Conservation (phyloP, 2,797 vertebrate species). For the Glyptemys insculpta region DNA sequence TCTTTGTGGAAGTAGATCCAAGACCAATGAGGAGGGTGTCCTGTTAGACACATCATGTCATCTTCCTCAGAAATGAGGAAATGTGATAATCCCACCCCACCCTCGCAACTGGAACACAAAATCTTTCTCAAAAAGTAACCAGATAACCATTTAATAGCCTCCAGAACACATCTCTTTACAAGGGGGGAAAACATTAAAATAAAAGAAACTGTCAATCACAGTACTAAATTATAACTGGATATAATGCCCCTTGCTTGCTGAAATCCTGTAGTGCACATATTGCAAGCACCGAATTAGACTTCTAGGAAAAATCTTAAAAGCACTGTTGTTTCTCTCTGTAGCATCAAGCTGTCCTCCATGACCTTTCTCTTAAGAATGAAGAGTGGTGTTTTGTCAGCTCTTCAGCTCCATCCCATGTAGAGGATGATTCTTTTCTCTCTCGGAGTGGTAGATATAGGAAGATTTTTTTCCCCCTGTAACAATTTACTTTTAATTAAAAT, state of each 20-base stretch:
- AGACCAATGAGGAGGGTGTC: fast-evolving
- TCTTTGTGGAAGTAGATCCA: neutral
- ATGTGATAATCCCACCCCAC: fast-evolving
- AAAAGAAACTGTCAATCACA: neutral
- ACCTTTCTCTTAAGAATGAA: neutral
- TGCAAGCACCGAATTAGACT: fast-evolving
- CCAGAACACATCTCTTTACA: neutral
- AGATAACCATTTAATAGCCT: neutral
- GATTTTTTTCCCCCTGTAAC: neutral
- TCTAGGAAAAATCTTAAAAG: neutral
- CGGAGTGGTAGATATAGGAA: neutral
- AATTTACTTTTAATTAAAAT: slow-evolving; percentile 34
- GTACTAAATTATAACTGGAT: neutral
- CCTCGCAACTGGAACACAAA: neutral
- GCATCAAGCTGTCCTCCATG: neutral
- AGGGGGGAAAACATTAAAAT: neutral
- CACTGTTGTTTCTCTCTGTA: neutral
- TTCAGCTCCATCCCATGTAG: neutral
- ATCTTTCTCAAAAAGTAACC: neutral
- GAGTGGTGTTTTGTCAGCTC: neutral
- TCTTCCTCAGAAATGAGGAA: neutral
- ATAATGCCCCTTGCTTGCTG: neutral
- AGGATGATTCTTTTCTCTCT: neutral
- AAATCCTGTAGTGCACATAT: neutral
- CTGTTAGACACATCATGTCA: neutral